Percentiles rank a stretch among this genome's conserved stretches.
These are phyloP conservation scores for Pollenia amentaria DNA, from an alignment of 2,888 invertebrate genomes.

Conservation along the genomic window DNA sequence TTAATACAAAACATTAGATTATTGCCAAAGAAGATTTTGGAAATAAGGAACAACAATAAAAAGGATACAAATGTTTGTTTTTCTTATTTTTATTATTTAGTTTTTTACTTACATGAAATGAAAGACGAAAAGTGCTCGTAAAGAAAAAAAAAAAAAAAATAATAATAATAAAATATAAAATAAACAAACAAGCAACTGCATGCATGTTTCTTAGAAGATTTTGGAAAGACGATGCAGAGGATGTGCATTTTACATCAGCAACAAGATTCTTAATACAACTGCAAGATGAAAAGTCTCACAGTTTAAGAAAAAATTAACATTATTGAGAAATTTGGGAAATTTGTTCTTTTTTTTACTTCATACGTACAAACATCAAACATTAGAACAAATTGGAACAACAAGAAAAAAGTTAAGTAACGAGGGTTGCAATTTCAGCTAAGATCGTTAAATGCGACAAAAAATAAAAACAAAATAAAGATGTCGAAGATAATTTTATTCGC, in stretches of 20 bases:
- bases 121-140: conserved; percentile 24
- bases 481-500: too few species aligned
- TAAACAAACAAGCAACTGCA: conserved; percentile 20
- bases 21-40: conserved; percentile 31
- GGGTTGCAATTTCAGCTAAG: neutral
- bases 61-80: conserved; percentile 47
- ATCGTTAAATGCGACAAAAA: too few species aligned
- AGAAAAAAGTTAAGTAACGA: conserved; percentile 16
- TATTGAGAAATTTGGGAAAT: conserved; percentile 37
- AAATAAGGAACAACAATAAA: conserved; percentile 46
- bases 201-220: neutral
- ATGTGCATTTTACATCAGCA: conserved; percentile 49
- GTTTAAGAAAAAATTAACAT: conserved; percentile 39
- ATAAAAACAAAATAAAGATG: too few species aligned
- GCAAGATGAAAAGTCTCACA: conserved; percentile 40
- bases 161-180: conserved; percentile 25
- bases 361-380: conserved; percentile 19
- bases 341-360: neutral
- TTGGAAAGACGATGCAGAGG: neutral
- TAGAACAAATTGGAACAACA: conserved; percentile 12
- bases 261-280: conserved; percentile 30
- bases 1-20: conserved; percentile 43
- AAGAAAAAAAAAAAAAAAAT: conserved; percentile 19
- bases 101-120: conserved; percentile 53
- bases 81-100: conserved; percentile 57